These are phyloP conservation scores for Lepidocyrtinus sp. DNA, from an alignment of 2,888 invertebrate genomes.

Conservation along the genomic window DNA sequence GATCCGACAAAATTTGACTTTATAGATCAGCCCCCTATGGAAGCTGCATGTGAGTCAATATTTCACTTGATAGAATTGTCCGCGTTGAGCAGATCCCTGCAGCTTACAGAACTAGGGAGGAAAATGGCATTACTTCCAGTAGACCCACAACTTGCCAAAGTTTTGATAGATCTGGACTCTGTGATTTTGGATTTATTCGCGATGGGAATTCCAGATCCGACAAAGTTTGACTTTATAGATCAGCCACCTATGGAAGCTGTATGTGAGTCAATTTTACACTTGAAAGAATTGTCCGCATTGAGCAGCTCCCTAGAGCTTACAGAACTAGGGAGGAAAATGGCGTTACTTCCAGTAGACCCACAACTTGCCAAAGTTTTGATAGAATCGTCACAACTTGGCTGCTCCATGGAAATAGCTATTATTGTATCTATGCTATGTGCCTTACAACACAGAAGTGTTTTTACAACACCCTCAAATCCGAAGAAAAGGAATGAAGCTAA, in stretches of 20 bases:
- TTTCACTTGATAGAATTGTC: conserved; percentile 96
- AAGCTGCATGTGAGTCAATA: conserved; percentile 96
- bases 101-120: conserved; percentile 83
- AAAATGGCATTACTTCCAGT: conserved; percentile 99
- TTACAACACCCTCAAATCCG: conserved; percentile 89
- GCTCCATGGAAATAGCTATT: conserved; percentile 97
- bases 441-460: conserved; percentile 90
- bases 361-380: conserved; percentile 98
- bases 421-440: conserved; percentile 96
- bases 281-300: conserved; percentile 96
- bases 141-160: conserved; percentile 97
- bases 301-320: conserved; percentile 76
- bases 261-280: conserved; percentile 95
- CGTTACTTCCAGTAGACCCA: conserved; percentile 98
- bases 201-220: conserved; percentile 98
- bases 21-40: conserved; percentile 99
- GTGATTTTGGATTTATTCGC: conserved; percentile 93
- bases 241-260: conserved; percentile 98
- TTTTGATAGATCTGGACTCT: conserved; percentile 99
- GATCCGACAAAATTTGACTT: conserved; percentile 97
- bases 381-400: conserved; percentile 97
- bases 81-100: conserved; percentile 79
- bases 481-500: conserved; percentile 97
- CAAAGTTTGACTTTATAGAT: conserved; percentile 99
- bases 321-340: conserved; percentile 90